These are phyloP conservation scores for Lasiurus borealis DNA, from an alignment of 2,113 vertebrate species.

Conservation along the genomic window DNA sequence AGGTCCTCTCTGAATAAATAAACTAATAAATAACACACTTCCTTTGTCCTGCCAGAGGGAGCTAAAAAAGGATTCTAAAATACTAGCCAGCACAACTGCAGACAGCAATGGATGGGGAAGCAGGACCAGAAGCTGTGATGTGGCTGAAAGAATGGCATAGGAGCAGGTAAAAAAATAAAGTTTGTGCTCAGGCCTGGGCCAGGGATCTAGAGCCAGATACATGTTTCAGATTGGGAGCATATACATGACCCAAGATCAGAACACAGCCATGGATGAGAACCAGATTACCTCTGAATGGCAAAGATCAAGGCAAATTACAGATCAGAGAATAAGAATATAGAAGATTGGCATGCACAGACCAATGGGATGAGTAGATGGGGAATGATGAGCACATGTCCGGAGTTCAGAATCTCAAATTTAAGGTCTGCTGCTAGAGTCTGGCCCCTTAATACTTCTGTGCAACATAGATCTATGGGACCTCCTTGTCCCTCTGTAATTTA, in stretches of 20 bases:
- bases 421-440: not conserved
- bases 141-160: not conserved
- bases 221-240: not conserved
- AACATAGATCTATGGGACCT: not conserved
- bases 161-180: not conserved
- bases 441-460: not conserved
- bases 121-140: not conserved
- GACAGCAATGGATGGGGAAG: not conserved
- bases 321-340: not conserved
- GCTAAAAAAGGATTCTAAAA: constrained; percentile 17
- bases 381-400: not conserved
- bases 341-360: not conserved
- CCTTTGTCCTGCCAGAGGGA: constrained; percentile 16
- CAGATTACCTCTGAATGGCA: not conserved
- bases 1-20: constrained; percentile 38
- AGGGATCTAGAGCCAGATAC: not conserved
- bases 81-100: not conserved
- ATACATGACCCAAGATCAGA: not conserved
- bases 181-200: not conserved
- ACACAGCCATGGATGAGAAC: not conserved
- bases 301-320: not conserved
- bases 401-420: not conserved
- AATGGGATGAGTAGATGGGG: not conserved
- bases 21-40: constrained; percentile 22
- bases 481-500: not conserved